Percentiles rank a stretch among this genome's conserved stretches.
Conservation (phyloP, 2,797 vertebrate species). For the Mallotus villosus region DNA sequence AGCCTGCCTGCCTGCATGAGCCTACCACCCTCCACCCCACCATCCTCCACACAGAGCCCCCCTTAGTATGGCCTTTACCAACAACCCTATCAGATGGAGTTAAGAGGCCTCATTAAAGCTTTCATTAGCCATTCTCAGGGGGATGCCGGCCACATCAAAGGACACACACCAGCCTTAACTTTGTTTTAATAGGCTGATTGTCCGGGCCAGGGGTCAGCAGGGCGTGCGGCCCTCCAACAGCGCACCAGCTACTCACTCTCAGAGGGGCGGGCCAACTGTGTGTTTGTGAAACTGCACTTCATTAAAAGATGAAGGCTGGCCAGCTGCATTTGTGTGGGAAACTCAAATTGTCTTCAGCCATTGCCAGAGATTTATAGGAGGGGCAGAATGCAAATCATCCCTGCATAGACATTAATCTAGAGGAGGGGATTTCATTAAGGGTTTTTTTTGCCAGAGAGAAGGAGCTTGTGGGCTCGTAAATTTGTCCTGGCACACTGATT, state of each 20-base stretch:
- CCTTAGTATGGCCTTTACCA: constrained; percentile 35
- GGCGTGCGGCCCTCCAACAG: constrained; percentile 11
- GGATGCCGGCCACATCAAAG: constrained; percentile 46
- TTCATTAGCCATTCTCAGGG: constrained; percentile 43
- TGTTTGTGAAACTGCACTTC: constrained; percentile 20
- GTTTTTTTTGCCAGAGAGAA: constrained; percentile 41
- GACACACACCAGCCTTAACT: constrained; percentile 42
- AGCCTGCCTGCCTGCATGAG: not conserved
- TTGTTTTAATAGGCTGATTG: constrained; percentile 35
- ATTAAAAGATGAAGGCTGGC: constrained; percentile 36
- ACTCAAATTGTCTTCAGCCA: constrained; percentile 58
- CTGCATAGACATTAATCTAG: constrained; percentile 66
- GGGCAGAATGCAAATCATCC: constrained; percentile 70
- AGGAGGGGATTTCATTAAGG: constrained; percentile 68
- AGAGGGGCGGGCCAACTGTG: not conserved
- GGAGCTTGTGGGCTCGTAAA: constrained; percentile 62
- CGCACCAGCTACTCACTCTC: constrained; percentile 7
- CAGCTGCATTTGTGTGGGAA: constrained; percentile 43
- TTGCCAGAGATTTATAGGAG: constrained; percentile 62
- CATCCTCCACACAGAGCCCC: not conserved
- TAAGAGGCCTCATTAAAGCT: constrained; percentile 48
- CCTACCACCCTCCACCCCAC: not conserved
- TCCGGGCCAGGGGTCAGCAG: constrained; percentile 40
- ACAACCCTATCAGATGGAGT: constrained; percentile 27
- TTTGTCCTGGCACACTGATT: constrained; percentile 68